These are phyloP conservation scores for Anguilla pacifica DNA, from an alignment of 2,797 vertebrate species.

Conservation along the genomic window DNA sequence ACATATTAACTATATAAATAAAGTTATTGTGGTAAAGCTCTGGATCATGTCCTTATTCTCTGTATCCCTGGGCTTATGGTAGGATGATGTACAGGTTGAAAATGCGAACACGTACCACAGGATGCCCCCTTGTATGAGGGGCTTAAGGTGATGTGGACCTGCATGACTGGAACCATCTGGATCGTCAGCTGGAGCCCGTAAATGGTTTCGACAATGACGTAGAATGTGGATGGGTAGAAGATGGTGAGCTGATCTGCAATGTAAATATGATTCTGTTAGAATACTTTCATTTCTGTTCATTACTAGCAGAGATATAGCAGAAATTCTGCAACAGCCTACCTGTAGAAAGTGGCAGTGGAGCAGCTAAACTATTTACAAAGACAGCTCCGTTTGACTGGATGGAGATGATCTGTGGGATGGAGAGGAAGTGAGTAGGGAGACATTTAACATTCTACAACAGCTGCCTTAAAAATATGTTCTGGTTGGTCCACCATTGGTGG, in stretches of 20 bases:
- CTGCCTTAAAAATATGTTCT: not conserved
- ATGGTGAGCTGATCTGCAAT: slow-evolving; percentile 65
- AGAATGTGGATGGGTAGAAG: slow-evolving; percentile 80
- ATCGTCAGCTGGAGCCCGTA: slow-evolving; percentile 75
- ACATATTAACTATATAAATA: no score
- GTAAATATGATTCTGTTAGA: not conserved
- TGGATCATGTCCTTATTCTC: not conserved
- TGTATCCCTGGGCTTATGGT: not conserved
- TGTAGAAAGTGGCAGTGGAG: slow-evolving; percentile 79
- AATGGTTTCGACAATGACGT: slow-evolving; percentile 70
- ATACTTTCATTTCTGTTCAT: not conserved
- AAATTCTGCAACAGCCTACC: slow-evolving; percentile 61
- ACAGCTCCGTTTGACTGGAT: slow-evolving; percentile 78
- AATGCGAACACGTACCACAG: slow-evolving; percentile 68
- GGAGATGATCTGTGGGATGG: slow-evolving; percentile 67
- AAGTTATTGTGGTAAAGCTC: no score
- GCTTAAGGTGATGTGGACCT: slow-evolving; percentile 72
- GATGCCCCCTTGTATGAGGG: slow-evolving; percentile 62
- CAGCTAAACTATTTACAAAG: slow-evolving; percentile 80
- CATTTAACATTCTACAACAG: not conserved
- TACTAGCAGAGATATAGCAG: not conserved
- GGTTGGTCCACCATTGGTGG: no score
- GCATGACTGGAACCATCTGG: slow-evolving; percentile 81
- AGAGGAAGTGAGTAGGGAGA: slow-evolving; percentile 16
- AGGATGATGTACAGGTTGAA: not conserved